A percentile compares a stretch with the other conserved stretches of the same genome.
These are phyloP conservation scores for Protosalanx chinensis DNA, from an alignment of 2,797 vertebrate genomes.

Conservation along the genomic window DNA sequence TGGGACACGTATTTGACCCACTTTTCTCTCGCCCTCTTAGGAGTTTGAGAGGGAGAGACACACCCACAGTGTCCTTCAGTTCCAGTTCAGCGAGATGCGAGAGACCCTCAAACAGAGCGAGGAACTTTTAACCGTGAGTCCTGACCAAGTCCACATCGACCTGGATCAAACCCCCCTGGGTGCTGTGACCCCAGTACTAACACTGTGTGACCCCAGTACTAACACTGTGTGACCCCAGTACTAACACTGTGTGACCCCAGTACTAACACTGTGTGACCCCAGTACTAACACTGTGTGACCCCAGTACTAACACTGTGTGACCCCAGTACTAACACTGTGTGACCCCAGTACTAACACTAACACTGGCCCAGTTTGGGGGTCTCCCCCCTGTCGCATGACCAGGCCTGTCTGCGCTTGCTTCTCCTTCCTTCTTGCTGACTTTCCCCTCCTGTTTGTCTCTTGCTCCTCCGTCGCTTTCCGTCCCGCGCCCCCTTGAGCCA, in stretches of 20 bases:
- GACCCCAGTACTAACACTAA: background rate
- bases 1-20: too few relatives aligned
- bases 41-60: conserved; percentile 84
- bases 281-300: background rate
- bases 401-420: background rate
- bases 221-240: background rate
- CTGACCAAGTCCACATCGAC: background rate
- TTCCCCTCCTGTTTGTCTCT: background rate
- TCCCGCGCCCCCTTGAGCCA: conserved; percentile 50
- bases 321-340: background rate
- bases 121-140: conserved; percentile 82
- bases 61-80: conserved; percentile 76
- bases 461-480: background rate
- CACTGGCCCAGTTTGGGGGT: background rate
- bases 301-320: background rate
- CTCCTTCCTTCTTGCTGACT: conserved; percentile 12
- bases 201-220: background rate
- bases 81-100: conserved; percentile 82
- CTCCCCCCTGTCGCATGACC: too few relatives aligned
- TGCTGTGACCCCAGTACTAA: background rate
- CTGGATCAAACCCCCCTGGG: background rate
- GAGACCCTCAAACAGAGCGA: conserved; percentile 83
- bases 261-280: background rate
- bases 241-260: background rate
- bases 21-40: conserved; percentile 49